Percentiles rank a stretch among this genome's conserved stretches.
Evolutionary conservation across 2,113 vertebrate genomes (phyloP).

Genomic region (Salvelinus namaycush): DNA sequence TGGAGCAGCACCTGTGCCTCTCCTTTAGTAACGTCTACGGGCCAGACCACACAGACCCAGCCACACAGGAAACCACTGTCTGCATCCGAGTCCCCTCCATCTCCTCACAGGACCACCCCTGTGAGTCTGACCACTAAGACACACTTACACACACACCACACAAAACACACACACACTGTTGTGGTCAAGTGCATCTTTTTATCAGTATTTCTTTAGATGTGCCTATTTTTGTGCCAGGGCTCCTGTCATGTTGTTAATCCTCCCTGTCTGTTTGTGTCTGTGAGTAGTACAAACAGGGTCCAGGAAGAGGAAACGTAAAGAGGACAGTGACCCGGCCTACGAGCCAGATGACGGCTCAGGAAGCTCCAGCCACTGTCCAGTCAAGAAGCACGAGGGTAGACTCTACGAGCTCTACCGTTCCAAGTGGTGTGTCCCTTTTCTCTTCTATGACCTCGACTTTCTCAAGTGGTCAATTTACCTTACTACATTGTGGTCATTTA

Average conservation of each 20-base stretch:
- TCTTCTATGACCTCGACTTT: neutral
- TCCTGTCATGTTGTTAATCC: neutral
- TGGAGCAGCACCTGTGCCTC: slow-evolving; percentile 94
- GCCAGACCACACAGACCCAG: slow-evolving; percentile 86
- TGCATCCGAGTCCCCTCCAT: slow-evolving; percentile 91
- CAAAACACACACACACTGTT: slow-evolving; percentile 57
- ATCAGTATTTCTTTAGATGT: neutral
- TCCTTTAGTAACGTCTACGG: slow-evolving; percentile 92
- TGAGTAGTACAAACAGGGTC: slow-evolving; percentile 81
- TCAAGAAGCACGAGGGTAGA: slow-evolving; percentile 89
- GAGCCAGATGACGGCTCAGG: slow-evolving; percentile 82
- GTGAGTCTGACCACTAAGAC: slow-evolving; percentile 49
- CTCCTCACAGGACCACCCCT: slow-evolving; percentile 84
- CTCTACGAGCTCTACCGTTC: slow-evolving; percentile 94
- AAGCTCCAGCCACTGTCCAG: slow-evolving; percentile 80
- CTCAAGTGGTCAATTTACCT: neutral
- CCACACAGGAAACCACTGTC: slow-evolving; percentile 85
- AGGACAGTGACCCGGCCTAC: slow-evolving; percentile 77
- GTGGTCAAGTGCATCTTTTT: neutral
- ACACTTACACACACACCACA: slow-evolving; percentile 56
- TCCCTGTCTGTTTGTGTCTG: neutral
- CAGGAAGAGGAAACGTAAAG: slow-evolving; percentile 90
- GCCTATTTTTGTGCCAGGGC: neutral
- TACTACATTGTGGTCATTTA: neutral
- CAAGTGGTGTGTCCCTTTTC: slow-evolving; percentile 82